A percentile compares a stretch with the other conserved stretches of the same genome.
phyloP scores from a whole-genome alignment of 1,140 invertebrate genomes.

The Orius insidiosus region DNA sequence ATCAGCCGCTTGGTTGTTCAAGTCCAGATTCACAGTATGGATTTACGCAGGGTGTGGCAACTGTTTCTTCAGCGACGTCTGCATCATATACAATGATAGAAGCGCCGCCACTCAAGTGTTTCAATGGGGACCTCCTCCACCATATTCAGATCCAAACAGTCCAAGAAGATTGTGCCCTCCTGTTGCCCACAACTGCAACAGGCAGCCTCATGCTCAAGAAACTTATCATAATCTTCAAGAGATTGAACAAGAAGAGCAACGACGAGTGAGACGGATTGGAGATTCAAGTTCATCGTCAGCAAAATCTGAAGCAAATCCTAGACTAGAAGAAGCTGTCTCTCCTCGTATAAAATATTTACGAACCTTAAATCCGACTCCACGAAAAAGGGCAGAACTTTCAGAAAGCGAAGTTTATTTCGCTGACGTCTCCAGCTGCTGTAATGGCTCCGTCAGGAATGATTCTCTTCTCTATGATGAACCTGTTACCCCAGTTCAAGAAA shows the following conservation, averaged over 20 bases:
- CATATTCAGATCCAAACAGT: conserved; percentile 19
- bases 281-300: conserved; percentile 15
- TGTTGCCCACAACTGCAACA: conserved; percentile 8
- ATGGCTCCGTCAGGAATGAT: conserved; percentile 47
- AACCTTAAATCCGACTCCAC: conserved; percentile 5
- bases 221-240: conserved; percentile 2
- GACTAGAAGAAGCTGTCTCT: conserved; percentile 10
- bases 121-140: conserved; percentile 19
- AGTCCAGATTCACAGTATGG: conserved; percentile 20
- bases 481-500: conserved; percentile 10
- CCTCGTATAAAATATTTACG: conserved; percentile 15
- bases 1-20: conserved; percentile 13
- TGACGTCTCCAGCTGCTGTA: conserved; percentile 69
- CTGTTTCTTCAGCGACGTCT: conserved; percentile 13
- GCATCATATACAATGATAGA: conserved; percentile 17
- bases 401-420: conserved; percentile 69
- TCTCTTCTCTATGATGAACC: conserved; percentile 22
- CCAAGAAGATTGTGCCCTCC: conserved; percentile 13
- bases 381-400: conserved; percentile 24
- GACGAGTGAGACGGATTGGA: not conserved
- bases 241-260: conserved; percentile 1
- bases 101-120: conserved; percentile 10
- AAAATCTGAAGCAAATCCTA: conserved; percentile 10
- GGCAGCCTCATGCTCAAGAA: conserved; percentile 3
- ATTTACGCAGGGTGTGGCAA: conserved; percentile 15